These are phyloP conservation scores for Beaufortia kweichowensis DNA, from an alignment of 2,113 vertebrate species.

Conservation along the genomic window DNA sequence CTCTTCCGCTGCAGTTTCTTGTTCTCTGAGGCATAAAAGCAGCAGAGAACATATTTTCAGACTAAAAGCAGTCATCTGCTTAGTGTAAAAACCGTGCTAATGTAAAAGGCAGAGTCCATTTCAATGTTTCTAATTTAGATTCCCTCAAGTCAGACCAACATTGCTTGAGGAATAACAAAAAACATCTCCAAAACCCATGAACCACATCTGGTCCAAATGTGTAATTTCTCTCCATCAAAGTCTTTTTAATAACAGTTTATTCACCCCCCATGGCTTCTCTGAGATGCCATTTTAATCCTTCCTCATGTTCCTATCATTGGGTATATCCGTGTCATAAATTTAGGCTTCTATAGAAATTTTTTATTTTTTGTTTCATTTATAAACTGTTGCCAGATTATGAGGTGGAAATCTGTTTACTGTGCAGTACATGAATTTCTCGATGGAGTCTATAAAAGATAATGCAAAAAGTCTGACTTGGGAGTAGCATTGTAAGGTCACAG, in stretches of 20 bases:
- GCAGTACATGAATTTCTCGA: background rate
- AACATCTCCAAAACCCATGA: background rate
- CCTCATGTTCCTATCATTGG: background rate
- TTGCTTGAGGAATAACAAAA: conserved; percentile 2
- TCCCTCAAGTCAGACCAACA: conserved; percentile 30
- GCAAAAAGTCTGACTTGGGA: background rate
- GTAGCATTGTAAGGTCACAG: conserved; percentile 13
- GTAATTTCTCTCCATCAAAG: conserved; percentile 40
- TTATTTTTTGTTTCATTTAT: background rate
- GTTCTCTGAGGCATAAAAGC: conserved; percentile 5
- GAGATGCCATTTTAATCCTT: conserved; percentile 38
- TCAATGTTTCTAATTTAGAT: background rate
- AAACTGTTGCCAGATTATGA: background rate
- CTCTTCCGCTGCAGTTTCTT: background rate
- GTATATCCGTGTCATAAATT: conserved; percentile 9
- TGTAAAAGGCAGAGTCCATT: background rate
- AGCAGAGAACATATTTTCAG: conserved; percentile 6
- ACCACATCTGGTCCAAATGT: conserved; percentile 24
- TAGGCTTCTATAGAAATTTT: background rate
- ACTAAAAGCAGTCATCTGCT: background rate
- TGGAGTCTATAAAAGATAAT: background rate
- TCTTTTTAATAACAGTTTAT: conserved; percentile 34
- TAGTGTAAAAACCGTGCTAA: conserved; percentile 1
- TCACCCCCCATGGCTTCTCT: conserved; percentile 36
- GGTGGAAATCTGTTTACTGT: conserved; percentile 8